Base-by-base conservation (phyloP, 2,113 vertebrate species). In the Crotophaga sulcirostris region DNA sequence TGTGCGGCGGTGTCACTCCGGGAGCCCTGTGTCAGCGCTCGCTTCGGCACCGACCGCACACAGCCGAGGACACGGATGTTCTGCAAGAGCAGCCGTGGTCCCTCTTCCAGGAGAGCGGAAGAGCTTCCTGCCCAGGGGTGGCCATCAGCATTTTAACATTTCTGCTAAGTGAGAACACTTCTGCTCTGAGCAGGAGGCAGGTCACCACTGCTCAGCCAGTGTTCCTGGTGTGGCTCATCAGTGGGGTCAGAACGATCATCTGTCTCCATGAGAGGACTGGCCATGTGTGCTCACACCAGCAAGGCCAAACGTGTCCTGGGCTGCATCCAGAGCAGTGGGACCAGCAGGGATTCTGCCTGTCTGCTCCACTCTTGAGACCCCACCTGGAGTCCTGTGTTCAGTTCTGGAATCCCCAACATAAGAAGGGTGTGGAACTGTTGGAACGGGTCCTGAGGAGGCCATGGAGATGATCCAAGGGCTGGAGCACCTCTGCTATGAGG, bases 121-220 rank as follows among this genome's bases (percentile, higher is more conserved):
- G 26, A 55, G 15, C 56, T 31, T 84, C 79, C 64, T 81, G 45
- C 54, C 25, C 0, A 0, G 24, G 24, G 45, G 45, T 16, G 9
- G 47, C 40, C 25, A 10, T 28, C 33, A 24, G 36, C 45, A 16
- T 29, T 28, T 13, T 28, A 14, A 6, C 11, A 3, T 47, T 40
- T 36, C 44, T 19, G 3, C 28, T 28, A 5, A 7, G 8, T 14
- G 26, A 58, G 31, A 23, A 33, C 4, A 11, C 56, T 42, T 18
- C 69, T 78, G 66, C 49, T 51, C 20, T 0, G 0, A 52, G 56
- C 36, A 60, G 40, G 36, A 4, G 2, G 45, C 7, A 1, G 49
- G 49, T 51, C 59, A 20, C 33, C 29, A 14, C 64, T 0, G 0
- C 21, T 20, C 72, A 25, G 31, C 19, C 38, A 3, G 0, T 16